Conservation (phyloP, 2,797 vertebrate species). For the Prionace glauca region DNA sequence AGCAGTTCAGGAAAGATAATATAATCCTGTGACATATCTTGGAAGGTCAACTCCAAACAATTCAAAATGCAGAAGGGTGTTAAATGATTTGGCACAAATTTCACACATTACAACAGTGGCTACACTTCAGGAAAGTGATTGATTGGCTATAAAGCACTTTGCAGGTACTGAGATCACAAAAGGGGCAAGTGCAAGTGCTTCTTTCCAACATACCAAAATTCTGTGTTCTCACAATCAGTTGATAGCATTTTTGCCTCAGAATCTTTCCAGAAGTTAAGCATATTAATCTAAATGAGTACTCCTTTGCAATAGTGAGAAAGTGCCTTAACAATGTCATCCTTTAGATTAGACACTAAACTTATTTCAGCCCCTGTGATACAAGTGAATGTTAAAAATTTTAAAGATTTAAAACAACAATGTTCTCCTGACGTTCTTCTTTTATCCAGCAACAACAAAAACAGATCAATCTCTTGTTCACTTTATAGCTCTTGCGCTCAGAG, state of each 20-base stretch:
- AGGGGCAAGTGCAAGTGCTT: neutral
- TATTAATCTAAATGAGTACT: neutral
- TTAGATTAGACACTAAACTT: neutral
- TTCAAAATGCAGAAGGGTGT: neutral
- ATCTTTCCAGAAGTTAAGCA: neutral
- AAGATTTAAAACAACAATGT: neutral
- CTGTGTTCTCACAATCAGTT: neutral
- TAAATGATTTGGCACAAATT: neutral
- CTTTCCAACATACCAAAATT: neutral
- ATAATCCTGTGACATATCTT: neutral
- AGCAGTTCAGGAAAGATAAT: neutral
- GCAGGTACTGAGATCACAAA: neutral
- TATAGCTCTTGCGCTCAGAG: neutral
- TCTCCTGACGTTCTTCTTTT: neutral
- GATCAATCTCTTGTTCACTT: neutral
- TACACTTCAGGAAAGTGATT: neutral
- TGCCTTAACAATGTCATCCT: neutral
- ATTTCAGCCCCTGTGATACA: neutral
- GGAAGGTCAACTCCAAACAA: neutral
- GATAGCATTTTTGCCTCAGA: neutral
- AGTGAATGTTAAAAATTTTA: neutral
- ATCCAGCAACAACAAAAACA: neutral
- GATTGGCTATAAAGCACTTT: neutral
- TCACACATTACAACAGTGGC: neutral
- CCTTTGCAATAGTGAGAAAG: neutral